These are phyloP conservation scores for Melitaea athalia DNA, from an alignment of 2,888 invertebrate genomes.

Conservation along the genomic window DNA sequence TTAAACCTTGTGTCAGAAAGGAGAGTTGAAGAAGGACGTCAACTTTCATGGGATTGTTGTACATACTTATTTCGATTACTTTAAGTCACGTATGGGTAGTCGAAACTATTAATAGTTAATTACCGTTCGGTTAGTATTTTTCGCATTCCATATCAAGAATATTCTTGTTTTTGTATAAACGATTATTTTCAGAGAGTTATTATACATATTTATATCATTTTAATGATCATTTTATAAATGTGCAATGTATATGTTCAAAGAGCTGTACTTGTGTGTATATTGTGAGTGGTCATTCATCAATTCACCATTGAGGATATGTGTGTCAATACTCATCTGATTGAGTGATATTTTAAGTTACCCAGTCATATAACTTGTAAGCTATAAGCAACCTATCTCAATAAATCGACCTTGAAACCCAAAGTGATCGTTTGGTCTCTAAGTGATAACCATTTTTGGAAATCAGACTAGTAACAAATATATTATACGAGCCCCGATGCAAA, in stretches of 20 bases:
- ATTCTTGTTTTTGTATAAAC: conserved; percentile 18
- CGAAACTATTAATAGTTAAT: background rate
- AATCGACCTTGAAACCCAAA: too few relatives aligned
- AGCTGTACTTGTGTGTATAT: background rate
- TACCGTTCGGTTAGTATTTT: conserved; percentile 11
- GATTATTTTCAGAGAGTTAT: conserved; percentile 15
- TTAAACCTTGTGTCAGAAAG: conserved; percentile 18
- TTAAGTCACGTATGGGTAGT: conserved; percentile 12
- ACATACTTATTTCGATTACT: background rate
- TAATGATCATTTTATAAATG: conserved; percentile 2
- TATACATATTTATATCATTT: background rate
- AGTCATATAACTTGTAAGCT: too few relatives aligned
- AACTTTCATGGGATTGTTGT: background rate
- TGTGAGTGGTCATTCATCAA: too few relatives aligned
- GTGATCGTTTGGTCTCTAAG: too few relatives aligned
- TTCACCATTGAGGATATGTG: too few relatives aligned
- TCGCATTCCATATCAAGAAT: conserved; percentile 17
- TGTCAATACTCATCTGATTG: too few relatives aligned
- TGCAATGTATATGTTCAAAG: background rate
- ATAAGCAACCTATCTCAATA: too few relatives aligned
- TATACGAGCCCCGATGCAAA: too few relatives aligned
- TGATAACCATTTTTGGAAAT: too few relatives aligned
- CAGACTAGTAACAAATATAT: too few relatives aligned
- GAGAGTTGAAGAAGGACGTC: conserved; percentile 7
- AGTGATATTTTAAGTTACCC: too few relatives aligned